Evolutionary conservation across 2,888 invertebrate genomes (phyloP).

Genomic region (Yponomeuta malinellus): DNA sequence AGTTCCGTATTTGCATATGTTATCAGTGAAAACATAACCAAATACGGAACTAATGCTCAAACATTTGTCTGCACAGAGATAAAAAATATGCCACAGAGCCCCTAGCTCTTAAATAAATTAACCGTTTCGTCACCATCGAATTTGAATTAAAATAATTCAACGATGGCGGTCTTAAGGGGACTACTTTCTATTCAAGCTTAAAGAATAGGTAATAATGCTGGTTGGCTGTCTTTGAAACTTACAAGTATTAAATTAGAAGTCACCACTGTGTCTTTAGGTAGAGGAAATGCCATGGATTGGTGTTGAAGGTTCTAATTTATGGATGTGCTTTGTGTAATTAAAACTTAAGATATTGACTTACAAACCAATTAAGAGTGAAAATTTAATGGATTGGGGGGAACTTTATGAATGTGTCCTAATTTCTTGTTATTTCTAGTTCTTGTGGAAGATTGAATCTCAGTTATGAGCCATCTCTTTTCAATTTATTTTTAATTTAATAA

Average conservation of each 20-base stretch:
- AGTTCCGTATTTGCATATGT: too few species aligned
- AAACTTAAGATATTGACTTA: neutral
- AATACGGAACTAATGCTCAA: neutral
- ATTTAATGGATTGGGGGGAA: neutral
- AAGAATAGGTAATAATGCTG: neutral
- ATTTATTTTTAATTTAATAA: too few species aligned
- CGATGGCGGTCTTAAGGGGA: neutral
- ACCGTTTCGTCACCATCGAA: slow-evolving; percentile 5
- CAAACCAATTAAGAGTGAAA: neutral
- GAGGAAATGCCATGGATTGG: neutral
- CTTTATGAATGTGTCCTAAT: neutral
- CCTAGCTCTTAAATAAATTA: neutral
- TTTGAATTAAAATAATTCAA: slow-evolving; percentile 11
- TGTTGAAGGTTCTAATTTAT: neutral
- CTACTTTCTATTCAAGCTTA: slow-evolving; percentile 13
- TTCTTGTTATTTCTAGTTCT: too few species aligned
- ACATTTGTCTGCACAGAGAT: neutral
- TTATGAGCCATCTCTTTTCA: too few species aligned
- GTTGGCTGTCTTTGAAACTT: neutral
- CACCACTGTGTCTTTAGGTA: neutral
- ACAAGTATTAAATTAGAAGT: neutral
- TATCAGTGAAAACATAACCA: too few species aligned
- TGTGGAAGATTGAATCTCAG: too few species aligned
- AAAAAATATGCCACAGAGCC: neutral
- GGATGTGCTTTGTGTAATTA: slow-evolving; percentile 5